Percentiles rank a stretch among this genome's conserved stretches.
Conservation (phyloP, 2,888 invertebrate genomes). For the Tachystola acroxantha region DNA sequence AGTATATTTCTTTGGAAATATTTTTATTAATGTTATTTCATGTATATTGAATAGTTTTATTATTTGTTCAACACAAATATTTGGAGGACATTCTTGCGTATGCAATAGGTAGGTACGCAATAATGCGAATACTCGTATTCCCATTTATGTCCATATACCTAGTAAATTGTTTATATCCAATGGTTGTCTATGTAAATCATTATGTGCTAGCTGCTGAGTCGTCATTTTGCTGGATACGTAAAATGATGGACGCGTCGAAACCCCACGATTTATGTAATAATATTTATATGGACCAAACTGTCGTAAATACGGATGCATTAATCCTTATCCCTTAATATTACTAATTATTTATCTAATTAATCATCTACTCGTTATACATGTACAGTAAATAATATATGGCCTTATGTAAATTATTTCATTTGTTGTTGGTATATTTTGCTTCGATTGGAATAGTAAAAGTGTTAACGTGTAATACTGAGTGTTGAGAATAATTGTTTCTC, state of each 20-base stretch:
- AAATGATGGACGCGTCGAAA: conserved; percentile 8
- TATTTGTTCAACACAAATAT: no score
- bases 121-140: no score
- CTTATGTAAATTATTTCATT: conserved; percentile 74
- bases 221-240: conserved; percentile 12
- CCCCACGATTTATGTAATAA: conserved; percentile 64
- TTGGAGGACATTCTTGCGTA: no score
- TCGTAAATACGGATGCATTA: conserved; percentile 73
- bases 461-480: conserved; percentile 40
- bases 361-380: conserved; percentile 75
- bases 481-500: conserved; percentile 30
- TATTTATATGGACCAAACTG: conserved; percentile 77
- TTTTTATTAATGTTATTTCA: not conserved
- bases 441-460: conserved; percentile 50
- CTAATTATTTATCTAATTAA: conserved; percentile 71
- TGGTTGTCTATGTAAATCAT: no score
- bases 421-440: conserved; percentile 57
- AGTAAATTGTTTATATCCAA: no score
- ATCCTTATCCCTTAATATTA: conserved; percentile 70
- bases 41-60: not conserved
- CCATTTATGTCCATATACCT: no score
- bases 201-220: not conserved
- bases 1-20: not conserved
- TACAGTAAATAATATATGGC: conserved; percentile 75
- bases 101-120: no score